These are phyloP conservation scores for Trachelus iudaicus DNA, from an alignment of 2,888 invertebrate genomes.

Conservation along the genomic window DNA sequence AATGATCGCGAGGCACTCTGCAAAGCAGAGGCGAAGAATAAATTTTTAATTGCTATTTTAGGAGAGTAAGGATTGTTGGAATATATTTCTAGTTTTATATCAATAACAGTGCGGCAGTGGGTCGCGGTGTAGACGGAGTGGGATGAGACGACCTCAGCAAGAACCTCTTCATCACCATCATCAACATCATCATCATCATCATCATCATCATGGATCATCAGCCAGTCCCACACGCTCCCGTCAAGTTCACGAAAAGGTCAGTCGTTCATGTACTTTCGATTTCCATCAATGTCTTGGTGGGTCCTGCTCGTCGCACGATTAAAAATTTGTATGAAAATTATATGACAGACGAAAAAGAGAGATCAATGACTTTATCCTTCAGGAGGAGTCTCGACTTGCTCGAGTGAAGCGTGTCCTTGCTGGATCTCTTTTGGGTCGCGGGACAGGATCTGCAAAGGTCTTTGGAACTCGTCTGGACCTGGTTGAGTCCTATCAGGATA, in stretches of 20 bases:
- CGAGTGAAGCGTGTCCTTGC: conserved; percentile 61
- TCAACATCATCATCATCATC: conserved; percentile 40
- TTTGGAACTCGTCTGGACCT: conserved; percentile 60
- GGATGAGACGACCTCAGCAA: conserved; percentile 65
- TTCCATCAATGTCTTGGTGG: background rate
- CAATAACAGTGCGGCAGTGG: conserved; percentile 61
- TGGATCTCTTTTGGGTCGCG: conserved; percentile 55
- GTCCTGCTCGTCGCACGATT: background rate
- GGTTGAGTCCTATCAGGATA: conserved; percentile 57
- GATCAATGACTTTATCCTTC: background rate
- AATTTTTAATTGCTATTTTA: background rate
- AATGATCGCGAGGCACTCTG: background rate
- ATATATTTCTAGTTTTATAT: background rate
- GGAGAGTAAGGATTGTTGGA: background rate
- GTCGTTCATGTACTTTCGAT: background rate
- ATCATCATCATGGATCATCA: conserved; percentile 50
- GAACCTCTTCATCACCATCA: conserved; percentile 53
- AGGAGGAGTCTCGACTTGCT: conserved; percentile 62
- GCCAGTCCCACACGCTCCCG: conserved; percentile 53
- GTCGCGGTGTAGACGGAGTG: conserved; percentile 64
- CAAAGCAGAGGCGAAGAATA: background rate
- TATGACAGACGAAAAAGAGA: background rate
- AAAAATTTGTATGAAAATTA: background rate
- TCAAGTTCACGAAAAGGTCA: conserved; percentile 55
- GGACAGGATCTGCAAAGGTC: conserved; percentile 43